Conservation (phyloP, 2,113 vertebrate genomes). For the Clupea harengus region DNA sequence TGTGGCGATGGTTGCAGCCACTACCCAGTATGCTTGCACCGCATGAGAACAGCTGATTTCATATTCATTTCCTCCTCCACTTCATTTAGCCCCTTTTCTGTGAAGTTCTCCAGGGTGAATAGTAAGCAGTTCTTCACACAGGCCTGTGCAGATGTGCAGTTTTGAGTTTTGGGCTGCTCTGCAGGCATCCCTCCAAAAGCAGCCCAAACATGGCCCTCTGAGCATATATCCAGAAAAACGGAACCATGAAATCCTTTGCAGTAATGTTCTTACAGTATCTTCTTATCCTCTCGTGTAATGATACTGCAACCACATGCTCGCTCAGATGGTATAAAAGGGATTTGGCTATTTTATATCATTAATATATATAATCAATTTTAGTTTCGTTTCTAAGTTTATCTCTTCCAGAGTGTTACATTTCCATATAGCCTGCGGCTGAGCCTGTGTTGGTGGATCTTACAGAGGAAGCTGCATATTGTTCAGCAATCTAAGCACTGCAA, state of each 20-base stretch:
- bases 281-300: not conserved
- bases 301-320: not conserved
- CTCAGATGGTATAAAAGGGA: not conserved
- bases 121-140: not conserved
- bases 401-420: not conserved
- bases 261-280: not conserved
- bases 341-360: not conserved
- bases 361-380: not conserved
- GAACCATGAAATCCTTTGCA: not conserved
- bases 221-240: not conserved
- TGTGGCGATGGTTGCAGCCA: not conserved
- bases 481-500: not conserved
- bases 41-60: not conserved
- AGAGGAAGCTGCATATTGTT: not conserved
- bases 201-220: not conserved
- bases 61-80: not conserved
- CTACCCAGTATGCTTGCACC: not conserved
- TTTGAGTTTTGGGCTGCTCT: not conserved
- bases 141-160: not conserved
- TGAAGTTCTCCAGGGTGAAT: constrained; percentile 7
- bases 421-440: not conserved
- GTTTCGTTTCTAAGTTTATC: not conserved
- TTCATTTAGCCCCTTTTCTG: not conserved
- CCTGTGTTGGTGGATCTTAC: not conserved
- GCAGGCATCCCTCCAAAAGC: not conserved